Base-by-base conservation (phyloP, 2,113 vertebrate genomes). In the Daphoenositta chrysoptera region DNA sequence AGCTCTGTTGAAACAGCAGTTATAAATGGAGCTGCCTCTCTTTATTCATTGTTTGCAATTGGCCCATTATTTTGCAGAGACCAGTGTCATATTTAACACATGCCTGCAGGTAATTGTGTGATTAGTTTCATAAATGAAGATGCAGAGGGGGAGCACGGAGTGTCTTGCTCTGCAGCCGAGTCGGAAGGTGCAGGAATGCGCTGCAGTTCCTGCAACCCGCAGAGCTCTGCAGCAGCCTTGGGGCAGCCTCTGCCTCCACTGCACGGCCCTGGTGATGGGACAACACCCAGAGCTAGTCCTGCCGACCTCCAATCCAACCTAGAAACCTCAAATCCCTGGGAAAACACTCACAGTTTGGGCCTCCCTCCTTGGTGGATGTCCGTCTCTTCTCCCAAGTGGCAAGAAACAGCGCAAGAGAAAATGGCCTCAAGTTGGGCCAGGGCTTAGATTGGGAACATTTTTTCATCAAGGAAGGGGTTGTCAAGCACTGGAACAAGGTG, bases 41-140 rank as follows among this genome's bases (percentile, higher is more conserved):
- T 96, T 97, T 97, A 93, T 84, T 97, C 97, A 97, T 96, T 97
- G 94, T 96, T 96, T 96, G 96, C 95, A 96, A 88, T 93, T 95
- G 94, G 92, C 77, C 92, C 82, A 92, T 97, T 95, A 96, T 97
- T 97, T 97, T 95, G 66, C 90, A 44, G 89, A 95, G 97, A 93
- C 96, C 81, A 48, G 86, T 96, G 95, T 96, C 97, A 95, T 97
- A 98, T 97, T 98, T 98, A 97, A 97, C 93, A 96, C 94, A 87
- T 93, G 95, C 94, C 95, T 96, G 87, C 89, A 97, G 95, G 95
- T 97, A 96, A 97, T 97, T 96, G 92, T 96, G 93, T 97, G 97
- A 97, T 98, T 98, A 97, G 95, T 96, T 94, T 96, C 95, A 97
- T 96, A 97, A 97, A 96, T 81, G 96, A 91, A 96, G 79, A 95